Evolutionary conservation across 2,113 vertebrate species (phyloP), one percentile per base, ranked within the genome.

Genomic region (Gadus chalcogrammus): DNA sequence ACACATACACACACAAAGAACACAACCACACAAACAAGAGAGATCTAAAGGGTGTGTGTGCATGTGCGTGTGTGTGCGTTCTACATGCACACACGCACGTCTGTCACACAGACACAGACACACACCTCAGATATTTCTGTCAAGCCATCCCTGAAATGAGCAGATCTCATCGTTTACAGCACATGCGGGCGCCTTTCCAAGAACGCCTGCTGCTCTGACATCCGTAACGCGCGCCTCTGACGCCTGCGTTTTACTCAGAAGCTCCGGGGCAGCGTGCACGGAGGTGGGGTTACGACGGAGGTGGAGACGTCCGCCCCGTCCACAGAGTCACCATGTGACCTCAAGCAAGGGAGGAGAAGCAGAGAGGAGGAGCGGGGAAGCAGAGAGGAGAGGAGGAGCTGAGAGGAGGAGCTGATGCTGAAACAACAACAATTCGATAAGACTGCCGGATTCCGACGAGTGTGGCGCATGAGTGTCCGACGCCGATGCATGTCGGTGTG

Each of bases 251-350:
- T 59, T 75, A 82, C 79, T 81, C 77, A 64, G 77, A 67, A 76
- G 71, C 82, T 82, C 80, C 77, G 77, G 15, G 67, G 67, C 13
- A 79, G 70, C 65, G 78, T 60, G 18, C 65, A 75, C 79, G 72
- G 63, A 64, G 77, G 62, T n/a, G 53, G 75, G 66, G 65, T 56
- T 12, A 72, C 2, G 38, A 42, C 2, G 42, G 11, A 7, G 12
- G 42, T 48, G 42, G 42, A 48, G 12, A 11, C 13, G 42, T 2
- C 2, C 42, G 9, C 12, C 9, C 8, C 42, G 9, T 48, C 42
- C 12, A 48, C 15, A 15, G 60, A 20, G 22, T 20, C 77, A 66
- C 75, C 16, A 3, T 48, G 2, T 16, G 1, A 38, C 48, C 64
- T 52, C 78, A 76, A 27, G 81, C 81, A 52, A 28, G 77, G 82